phyloP scores from a whole-genome alignment of 1,140 invertebrate species.

The Caerostris darwini region DNA sequence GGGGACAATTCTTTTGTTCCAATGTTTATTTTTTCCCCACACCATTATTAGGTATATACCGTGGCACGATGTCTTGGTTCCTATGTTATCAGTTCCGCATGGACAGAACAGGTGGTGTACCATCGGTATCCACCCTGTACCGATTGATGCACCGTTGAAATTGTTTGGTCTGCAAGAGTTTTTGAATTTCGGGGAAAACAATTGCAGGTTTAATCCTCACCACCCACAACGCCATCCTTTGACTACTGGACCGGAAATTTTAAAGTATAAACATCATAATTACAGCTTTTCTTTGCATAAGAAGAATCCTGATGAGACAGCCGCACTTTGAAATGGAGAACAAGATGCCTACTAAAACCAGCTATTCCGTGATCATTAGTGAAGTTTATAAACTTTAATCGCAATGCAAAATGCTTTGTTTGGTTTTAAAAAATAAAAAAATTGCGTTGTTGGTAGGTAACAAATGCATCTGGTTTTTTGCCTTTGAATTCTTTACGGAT shows the following conservation, averaged over 20 bases:
- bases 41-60: background rate
- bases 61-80: background rate
- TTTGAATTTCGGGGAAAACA: background rate
- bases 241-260: slow-evolving; percentile 21
- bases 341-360: too few relatives aligned
- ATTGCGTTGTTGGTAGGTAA: too few relatives aligned
- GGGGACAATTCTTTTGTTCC: slow-evolving; percentile 39
- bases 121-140: background rate
- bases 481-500: too few relatives aligned
- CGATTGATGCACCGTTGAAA: background rate
- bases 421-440: too few relatives aligned
- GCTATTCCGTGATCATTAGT: too few relatives aligned
- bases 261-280: background rate
- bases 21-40: background rate
- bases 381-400: too few relatives aligned
- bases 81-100: slow-evolving; percentile 49
- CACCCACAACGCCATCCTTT: background rate
- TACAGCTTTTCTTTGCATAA: too few relatives aligned
- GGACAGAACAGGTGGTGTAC: slow-evolving; percentile 21
- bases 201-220: background rate
- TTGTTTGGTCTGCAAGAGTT: background rate
- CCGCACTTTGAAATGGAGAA: too few relatives aligned
- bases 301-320: too few relatives aligned
- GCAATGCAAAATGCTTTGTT: too few relatives aligned
- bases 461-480: too few relatives aligned